Percentiles rank a stretch among this genome's conserved stretches.
Evolutionary conservation across 1,140 invertebrate genomes (phyloP).

Genomic region (Drosophila pseudoananassae): DNA sequence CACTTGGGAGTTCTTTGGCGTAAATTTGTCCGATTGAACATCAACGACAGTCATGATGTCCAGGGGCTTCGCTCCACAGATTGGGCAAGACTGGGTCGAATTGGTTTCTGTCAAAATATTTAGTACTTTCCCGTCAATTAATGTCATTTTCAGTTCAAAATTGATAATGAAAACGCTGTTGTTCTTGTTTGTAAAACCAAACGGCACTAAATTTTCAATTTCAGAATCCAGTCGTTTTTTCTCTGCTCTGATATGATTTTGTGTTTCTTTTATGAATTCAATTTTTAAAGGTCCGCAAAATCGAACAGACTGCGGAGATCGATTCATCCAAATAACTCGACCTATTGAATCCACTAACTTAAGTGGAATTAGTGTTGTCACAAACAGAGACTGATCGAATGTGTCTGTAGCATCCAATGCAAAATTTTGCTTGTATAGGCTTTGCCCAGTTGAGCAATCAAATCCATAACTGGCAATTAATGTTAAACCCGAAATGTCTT

Average conservation of each 20-base stretch:
- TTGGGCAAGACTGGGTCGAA: constrained; percentile 26
- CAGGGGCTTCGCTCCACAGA: constrained; percentile 20
- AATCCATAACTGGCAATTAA: too few species aligned
- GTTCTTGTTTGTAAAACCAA: constrained; percentile 5
- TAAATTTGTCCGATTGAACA: constrained; percentile 12
- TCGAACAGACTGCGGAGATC: constrained; percentile 1
- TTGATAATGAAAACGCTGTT: constrained; percentile 9
- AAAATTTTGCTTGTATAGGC: constrained; percentile 4
- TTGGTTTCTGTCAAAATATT: constrained; percentile 24
- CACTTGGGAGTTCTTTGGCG: not conserved
- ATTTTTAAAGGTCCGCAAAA: too few species aligned
- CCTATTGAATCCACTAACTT: constrained; percentile 16
- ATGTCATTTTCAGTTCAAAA: constrained; percentile 10
- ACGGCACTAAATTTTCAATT: constrained; percentile 6
- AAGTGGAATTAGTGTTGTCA: constrained; percentile 6
- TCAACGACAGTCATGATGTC: constrained; percentile 11
- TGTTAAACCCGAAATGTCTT: too few species aligned
- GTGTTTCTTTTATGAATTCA: too few species aligned
- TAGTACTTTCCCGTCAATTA: constrained; percentile 22
- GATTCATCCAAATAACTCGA: constrained; percentile 21
- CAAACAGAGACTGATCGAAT: constrained; percentile 23
- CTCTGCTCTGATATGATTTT: too few species aligned
- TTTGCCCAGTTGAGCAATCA: constrained; percentile 5
- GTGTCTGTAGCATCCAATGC: constrained; percentile 6
- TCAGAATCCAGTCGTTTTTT: constrained; percentile 9